phyloP scores from a whole-genome alignment of 2,113 vertebrate species.

The Dicentrarchus labrax region DNA sequence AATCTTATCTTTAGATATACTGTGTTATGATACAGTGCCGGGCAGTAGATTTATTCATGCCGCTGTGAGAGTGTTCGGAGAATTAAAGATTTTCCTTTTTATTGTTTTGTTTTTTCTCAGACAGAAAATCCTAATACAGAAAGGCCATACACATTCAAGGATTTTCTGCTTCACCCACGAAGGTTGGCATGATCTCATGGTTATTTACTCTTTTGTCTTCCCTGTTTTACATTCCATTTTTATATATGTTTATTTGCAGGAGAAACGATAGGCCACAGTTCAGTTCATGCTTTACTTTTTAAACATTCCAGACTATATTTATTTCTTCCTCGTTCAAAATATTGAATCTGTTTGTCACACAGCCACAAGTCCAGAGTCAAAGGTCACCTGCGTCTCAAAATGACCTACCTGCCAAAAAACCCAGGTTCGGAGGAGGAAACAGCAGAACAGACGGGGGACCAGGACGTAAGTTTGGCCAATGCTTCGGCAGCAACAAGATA shows the following conservation, averaged over 20 bases:
- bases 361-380: constrained; percentile 98
- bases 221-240: constrained; percentile 45
- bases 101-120: constrained; percentile 84
- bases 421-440: constrained; percentile 89
- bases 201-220: constrained; percentile 34
- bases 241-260: constrained; percentile 15
- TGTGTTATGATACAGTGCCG: constrained; percentile 5
- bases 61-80: constrained; percentile 2
- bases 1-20: constrained; percentile 32
- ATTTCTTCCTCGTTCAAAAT: not conserved
- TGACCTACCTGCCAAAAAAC: constrained; percentile 96
- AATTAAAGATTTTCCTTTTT: constrained; percentile 44
- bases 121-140: constrained; percentile 95
- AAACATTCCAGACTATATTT: not conserved
- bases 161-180: constrained; percentile 98
- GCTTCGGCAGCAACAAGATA: not conserved
- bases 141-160: constrained; percentile 97
- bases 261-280: not conserved
- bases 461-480: constrained; percentile 86
- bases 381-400: constrained; percentile 97
- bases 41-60: constrained; percentile 14
- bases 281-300: constrained; percentile 19
- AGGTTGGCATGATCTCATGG: constrained; percentile 86
- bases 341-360: constrained; percentile 44
- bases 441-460: constrained; percentile 89